Evolutionary conservation across 37 sponge, comb jelly and placozoan species (phyloP), one percentile per base, ranked within the genome.

Genomic region (Theonella swinhoei): DNA sequence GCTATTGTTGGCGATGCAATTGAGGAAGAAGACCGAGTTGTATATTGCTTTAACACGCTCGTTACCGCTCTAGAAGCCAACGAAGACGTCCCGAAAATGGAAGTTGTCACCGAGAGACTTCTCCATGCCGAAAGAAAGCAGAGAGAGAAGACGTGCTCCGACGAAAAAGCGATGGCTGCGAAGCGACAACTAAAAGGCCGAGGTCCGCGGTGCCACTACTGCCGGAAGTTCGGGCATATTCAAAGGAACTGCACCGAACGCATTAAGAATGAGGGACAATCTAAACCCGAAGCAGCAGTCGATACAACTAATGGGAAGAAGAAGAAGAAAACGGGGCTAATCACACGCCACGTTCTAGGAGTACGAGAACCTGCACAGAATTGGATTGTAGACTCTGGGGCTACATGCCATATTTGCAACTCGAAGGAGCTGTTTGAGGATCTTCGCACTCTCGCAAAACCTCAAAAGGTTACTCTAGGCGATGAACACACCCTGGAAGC

Each of bases 41-140:
- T 87, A 23, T 58, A 77, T 70, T 31, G 75, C 17, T 87, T 40
- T 39, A 68, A 72, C 39, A 75, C 64, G 77, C 82, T 87, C 7
- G 88, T 87, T 31, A 87, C 88, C 32, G 88, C 88, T 28, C 81
- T 87, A 22, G 88, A 87, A 68, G 88, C 77, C 20, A 87, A 47
- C 58, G 31, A 64, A 59, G 77, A 74, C 24, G 88, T 87, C 28
- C 88, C 77, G 3, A 64, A 75, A 28, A 80, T 87, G 88, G 82
- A 80, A 64, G 62, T 68, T 23, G 82, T 87, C 17, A 80, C 70
- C 2, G 88, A 87, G 72, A 20, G 82, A 19, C 59, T 87, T n/a
- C 77, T 81, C 30, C 81, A 87, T 75, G 61, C 32, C 14, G 82
- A 80, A 35, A 72, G 77, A 34, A 75, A 84, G 60, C 69, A 64